phyloP scores from a whole-genome alignment of 2,113 vertebrate species.

The Siphamia tubifer region DNA sequence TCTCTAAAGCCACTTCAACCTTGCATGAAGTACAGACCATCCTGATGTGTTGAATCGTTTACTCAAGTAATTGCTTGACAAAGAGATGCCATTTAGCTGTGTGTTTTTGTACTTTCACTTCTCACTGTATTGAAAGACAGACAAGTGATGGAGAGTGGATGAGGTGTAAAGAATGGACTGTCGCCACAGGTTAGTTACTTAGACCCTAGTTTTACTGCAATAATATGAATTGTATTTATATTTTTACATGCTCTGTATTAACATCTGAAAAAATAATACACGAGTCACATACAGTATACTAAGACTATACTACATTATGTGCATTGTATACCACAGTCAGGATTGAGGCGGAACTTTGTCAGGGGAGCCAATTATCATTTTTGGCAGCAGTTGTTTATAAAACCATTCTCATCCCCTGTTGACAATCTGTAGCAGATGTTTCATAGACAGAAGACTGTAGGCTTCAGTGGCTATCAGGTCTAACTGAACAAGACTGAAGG shows the following conservation, averaged over 20 bases:
- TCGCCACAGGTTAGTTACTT: too few species aligned
- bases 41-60: constrained; percentile 3
- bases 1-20: constrained; percentile 44
- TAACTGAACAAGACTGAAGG: neutral
- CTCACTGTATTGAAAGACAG: neutral
- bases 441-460: neutral
- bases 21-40: constrained; percentile 23
- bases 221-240: too few species aligned
- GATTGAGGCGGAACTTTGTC: constrained; percentile 34
- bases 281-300: neutral
- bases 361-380: constrained; percentile 35
- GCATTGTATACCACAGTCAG: constrained; percentile 15
- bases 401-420: constrained; percentile 24
- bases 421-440: constrained; percentile 50
- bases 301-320: neutral
- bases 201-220: too few species aligned
- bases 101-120: too few species aligned
- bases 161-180: too few species aligned
- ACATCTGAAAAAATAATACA: too few species aligned
- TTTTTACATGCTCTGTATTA: too few species aligned
- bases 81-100: constrained; percentile 9
- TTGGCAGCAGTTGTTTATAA: constrained; percentile 35
- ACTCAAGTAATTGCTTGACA: neutral
- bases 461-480: neutral
- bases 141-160: neutral